Base-by-base conservation (phyloP, 2,113 vertebrate species). In the Falco punctatus region DNA sequence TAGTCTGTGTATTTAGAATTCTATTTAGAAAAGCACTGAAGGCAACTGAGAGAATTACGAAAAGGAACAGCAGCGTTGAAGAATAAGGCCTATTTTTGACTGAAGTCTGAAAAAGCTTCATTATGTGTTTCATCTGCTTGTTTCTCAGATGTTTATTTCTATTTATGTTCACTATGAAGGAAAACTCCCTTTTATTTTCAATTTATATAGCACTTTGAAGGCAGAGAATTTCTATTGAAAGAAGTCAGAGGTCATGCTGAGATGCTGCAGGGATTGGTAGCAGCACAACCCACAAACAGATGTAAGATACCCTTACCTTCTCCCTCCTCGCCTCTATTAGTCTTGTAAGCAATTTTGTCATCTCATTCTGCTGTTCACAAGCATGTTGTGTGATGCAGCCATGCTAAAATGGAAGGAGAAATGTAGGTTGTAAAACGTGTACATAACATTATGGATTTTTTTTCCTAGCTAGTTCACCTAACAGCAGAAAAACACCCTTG, bases 61-160 rank as follows among this genome's bases (percentile, higher is more conserved):
- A 65, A 49, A 79, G 5, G 13, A 78, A n/a, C 15, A 70, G n/a
- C 12, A 62, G 9, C 13, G 35, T 7, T 57, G 57, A 59, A 71
- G 40, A 78, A 78, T 32, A 69, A 51, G 38, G 22, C 42, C 19
- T 65, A 7, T 73, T 83, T 81, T 55, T 81, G 38, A 38, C 42
- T 48, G 27, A 55, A 84, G 42, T 69, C 15, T 0, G 0, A 49
- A 72, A 87, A 82, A 3, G 1, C 17, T 91, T 72, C 9, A 15
- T 64, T 75, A 40, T 48, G 11, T 55, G 10, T 73, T 94, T 77
- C 8, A 20, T 44, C 49, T 77, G 13, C 26, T 70, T 90, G 5
- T 88, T 93, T 93, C 86, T 51, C 15, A 81, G 38, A 9, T 72
- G 10, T 40, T 51, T 81, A 6, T 57, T 91, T 84, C 11, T 44